A percentile compares a stretch with the other conserved stretches of the same genome.
Evolutionary conservation across 1,140 invertebrate species (phyloP).

Genomic region (Aphelenchoides besseyi): DNA sequence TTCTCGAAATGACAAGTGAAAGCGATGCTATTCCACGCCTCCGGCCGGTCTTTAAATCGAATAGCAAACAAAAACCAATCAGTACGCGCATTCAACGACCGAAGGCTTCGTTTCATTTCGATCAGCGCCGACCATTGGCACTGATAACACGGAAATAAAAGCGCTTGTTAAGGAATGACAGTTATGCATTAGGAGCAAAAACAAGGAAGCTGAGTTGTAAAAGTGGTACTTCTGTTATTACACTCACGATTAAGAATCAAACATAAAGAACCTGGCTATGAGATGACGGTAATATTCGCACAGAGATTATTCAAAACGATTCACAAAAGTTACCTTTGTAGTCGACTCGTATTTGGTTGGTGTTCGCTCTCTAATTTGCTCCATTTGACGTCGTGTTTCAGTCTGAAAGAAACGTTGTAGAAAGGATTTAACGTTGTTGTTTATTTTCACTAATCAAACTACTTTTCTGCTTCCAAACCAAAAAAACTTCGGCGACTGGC

Average conservation of each 20-base stretch:
- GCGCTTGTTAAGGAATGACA: background rate
- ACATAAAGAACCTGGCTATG: no score
- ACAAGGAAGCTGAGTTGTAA: background rate
- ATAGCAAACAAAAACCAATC: constrained; percentile 1
- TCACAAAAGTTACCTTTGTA: background rate
- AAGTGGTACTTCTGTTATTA: background rate
- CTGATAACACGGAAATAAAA: background rate
- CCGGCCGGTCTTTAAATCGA: background rate
- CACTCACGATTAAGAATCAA: no score
- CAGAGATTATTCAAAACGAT: no score
- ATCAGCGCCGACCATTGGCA: background rate
- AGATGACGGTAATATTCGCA: no score
- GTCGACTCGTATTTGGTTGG: constrained; percentile 6
- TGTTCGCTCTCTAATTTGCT: constrained; percentile 8
- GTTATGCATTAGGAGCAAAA: background rate
- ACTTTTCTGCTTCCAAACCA: background rate
- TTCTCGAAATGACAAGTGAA: background rate
- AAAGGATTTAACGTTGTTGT: background rate
- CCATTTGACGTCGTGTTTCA: constrained; percentile 13
- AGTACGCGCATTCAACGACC: background rate
- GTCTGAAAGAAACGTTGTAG: background rate
- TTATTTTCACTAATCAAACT: background rate
- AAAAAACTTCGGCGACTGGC: no score
- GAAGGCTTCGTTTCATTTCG: background rate
- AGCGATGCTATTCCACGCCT: background rate